Conservation (phyloP, 2,888 invertebrate genomes). For the Nomada lathburiana region DNA sequence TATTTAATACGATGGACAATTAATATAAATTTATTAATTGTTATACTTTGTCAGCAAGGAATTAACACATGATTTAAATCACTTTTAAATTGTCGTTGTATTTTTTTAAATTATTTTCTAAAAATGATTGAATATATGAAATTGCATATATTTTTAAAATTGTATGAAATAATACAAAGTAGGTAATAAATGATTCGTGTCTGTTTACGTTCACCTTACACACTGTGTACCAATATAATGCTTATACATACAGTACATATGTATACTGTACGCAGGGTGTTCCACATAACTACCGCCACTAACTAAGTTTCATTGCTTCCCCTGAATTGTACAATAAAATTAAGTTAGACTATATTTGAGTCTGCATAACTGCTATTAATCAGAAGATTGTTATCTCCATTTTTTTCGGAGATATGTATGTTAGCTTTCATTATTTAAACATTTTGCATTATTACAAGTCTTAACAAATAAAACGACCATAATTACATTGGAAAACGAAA, state of each 20-base stretch:
- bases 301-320: no score
- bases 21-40: neutral
- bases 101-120: neutral
- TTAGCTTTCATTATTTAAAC: no score
- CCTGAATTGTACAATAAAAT: no score
- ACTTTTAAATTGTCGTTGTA: neutral
- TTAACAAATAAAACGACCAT: no score
- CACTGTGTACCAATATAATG: neutral
- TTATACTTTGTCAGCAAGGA: neutral
- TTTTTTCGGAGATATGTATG: no score
- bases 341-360: no score
- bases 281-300: no score
- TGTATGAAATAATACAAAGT: conserved; percentile 1
- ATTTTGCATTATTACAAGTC: no score
- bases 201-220: neutral
- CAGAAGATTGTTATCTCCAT: no score
- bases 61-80: neutral
- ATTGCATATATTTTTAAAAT: neutral
- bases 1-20: neutral
- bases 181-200: conserved; percentile 6
- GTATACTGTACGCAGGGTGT: no score
- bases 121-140: neutral
- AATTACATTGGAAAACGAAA: no score
- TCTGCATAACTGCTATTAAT: no score
- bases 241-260: neutral